Evolutionary conservation across 2,888 invertebrate species (phyloP).

Genomic region (Pyrgus malvae): DNA sequence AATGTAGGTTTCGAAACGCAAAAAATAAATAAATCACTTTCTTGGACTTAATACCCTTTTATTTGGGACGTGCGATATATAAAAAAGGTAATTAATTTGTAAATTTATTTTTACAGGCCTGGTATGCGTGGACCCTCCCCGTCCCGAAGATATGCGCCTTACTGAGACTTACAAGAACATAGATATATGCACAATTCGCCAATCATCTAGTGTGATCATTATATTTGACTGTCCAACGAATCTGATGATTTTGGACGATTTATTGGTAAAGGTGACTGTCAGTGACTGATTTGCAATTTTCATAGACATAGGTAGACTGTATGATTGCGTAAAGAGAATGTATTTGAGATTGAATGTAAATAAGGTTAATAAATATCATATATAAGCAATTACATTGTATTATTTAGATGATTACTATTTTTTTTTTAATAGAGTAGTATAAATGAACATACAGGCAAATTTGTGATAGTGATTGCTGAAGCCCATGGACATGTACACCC

Average conservation of each 20-base stretch:
- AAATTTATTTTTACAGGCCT: slow-evolving; percentile 73
- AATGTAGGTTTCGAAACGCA: no score
- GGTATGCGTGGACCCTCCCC: slow-evolving; percentile 92
- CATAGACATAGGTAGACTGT: slow-evolving; percentile 47
- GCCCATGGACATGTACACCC: no score
- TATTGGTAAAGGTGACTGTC: slow-evolving; percentile 48
- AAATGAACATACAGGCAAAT: no score
- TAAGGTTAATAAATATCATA: slow-evolving; percentile 70
- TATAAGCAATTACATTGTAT: slow-evolving; percentile 51
- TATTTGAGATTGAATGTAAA: slow-evolving; percentile 62
- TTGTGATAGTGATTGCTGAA: no score
- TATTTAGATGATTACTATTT: no score
- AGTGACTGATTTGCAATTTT: slow-evolving; percentile 58
- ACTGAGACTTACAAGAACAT: slow-evolving; percentile 68
- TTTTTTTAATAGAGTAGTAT: no score
- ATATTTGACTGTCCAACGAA: slow-evolving; percentile 51
- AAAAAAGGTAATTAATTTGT: no score
- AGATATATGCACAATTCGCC: slow-evolving; percentile 27
- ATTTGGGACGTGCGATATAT: background rate
- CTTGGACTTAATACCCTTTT: background rate
- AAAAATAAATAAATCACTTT: no score
- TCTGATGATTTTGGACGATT: slow-evolving; percentile 53
- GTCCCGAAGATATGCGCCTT: slow-evolving; percentile 92
- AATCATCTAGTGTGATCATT: slow-evolving; percentile 37
- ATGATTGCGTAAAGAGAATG: slow-evolving; percentile 42